Evolutionary conservation across 2,888 invertebrate genomes (phyloP).

Genomic region (Drosophila greeni): DNA sequence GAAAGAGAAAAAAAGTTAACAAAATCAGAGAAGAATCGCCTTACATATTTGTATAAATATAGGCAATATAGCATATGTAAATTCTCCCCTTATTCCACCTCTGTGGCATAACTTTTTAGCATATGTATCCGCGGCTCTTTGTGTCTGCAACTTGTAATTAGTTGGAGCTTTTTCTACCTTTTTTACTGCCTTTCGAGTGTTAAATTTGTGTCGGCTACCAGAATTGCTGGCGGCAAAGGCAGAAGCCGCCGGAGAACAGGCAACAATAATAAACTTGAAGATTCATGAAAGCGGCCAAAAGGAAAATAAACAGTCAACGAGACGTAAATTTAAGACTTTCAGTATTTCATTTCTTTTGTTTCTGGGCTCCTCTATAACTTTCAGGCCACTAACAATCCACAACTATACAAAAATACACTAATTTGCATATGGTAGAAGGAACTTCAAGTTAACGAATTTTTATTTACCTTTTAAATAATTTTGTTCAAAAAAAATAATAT

Average conservation of each 20-base stretch:
- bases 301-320: slow-evolving; percentile 64
- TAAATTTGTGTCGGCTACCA: slow-evolving; percentile 61
- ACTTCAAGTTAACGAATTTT: slow-evolving; percentile 2
- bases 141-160: slow-evolving; percentile 69
- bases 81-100: slow-evolving; percentile 36
- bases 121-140: slow-evolving; percentile 25
- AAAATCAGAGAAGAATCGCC: slow-evolving; percentile 25
- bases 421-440: slow-evolving; percentile 1
- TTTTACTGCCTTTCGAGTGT: slow-evolving; percentile 66
- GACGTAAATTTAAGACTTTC: slow-evolving; percentile 68
- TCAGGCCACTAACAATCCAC: slow-evolving; percentile 5
- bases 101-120: slow-evolving; percentile 30
- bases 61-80: slow-evolving; percentile 49
- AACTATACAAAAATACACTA: slow-evolving; percentile 48
- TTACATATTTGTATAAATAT: slow-evolving; percentile 15
- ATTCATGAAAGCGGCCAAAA: slow-evolving; percentile 72
- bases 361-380: slow-evolving; percentile 31
- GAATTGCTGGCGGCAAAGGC: slow-evolving; percentile 42
- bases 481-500: fast-evolving
- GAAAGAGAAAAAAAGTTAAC: not conserved
- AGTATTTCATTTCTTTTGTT: slow-evolving; percentile 69
- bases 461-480: slow-evolving; percentile 9
- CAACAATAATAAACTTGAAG: slow-evolving; percentile 71
- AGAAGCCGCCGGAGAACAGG: slow-evolving; percentile 45
- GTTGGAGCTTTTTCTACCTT: slow-evolving; percentile 53